Percentiles rank a stretch among this genome's conserved stretches.
These are phyloP conservation scores for Ichneumon xanthorius DNA, from an alignment of 2,888 invertebrate species.

Conservation along the genomic window DNA sequence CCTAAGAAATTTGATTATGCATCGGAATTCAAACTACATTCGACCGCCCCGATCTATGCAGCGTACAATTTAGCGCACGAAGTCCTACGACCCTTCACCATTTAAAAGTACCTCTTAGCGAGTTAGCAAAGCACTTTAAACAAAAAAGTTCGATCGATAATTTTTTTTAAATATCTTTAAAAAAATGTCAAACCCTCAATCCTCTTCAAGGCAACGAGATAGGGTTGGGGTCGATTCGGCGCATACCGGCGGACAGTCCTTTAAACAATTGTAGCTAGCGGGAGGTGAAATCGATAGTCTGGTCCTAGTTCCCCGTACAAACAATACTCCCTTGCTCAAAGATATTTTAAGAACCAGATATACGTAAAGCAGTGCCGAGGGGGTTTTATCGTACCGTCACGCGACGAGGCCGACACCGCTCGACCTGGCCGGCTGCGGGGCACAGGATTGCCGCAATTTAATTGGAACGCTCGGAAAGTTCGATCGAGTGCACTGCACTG, in stretches of 20 bases:
- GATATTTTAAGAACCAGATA: slow-evolving; percentile 34
- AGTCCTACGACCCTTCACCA: background rate
- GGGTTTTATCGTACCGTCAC: slow-evolving; percentile 45
- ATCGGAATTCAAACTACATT: background rate
- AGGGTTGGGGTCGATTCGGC: background rate
- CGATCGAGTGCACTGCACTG: slow-evolving; percentile 40
- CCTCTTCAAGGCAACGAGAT: background rate
- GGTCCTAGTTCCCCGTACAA: slow-evolving; percentile 1
- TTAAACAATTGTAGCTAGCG: background rate
- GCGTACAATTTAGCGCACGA: background rate
- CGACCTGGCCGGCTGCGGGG: slow-evolving; percentile 28
- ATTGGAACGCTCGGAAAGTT: slow-evolving; percentile 56
- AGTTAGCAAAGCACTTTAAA: background rate
- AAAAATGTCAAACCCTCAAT: background rate
- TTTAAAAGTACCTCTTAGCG: background rate
- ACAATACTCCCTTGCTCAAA: slow-evolving; percentile 8
- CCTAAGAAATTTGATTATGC: background rate
- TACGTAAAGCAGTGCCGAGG: background rate
- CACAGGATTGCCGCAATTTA: slow-evolving; percentile 50
- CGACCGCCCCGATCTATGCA: background rate
- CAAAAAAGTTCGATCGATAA: background rate
- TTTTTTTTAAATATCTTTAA: background rate
- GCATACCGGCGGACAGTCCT: background rate
- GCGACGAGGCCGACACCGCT: slow-evolving; percentile 40
- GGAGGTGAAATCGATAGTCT: slow-evolving; percentile 24